Evolutionary conservation across 2,797 vertebrate species (phyloP).

Genomic region (Lycodopsis pacificus): DNA sequence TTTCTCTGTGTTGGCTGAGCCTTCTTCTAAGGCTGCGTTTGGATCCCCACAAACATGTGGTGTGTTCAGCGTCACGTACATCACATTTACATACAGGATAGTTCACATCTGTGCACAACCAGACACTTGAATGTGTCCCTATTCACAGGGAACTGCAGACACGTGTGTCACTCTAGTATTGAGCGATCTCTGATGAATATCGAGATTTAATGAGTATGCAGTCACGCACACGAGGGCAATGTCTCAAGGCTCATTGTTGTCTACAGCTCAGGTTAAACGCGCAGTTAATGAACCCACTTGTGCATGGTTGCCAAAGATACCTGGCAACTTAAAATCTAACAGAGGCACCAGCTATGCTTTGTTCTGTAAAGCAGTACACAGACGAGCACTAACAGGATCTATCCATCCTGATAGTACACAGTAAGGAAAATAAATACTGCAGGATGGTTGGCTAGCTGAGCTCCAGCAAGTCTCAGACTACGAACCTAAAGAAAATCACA

Average conservation of each 20-base stretch:
- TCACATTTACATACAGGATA: conserved; percentile 22
- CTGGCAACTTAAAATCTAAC: not conserved
- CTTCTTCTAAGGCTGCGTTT: not conserved
- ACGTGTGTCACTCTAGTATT: conserved; percentile 39
- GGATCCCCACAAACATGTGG: not conserved
- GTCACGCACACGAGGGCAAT: conserved; percentile 53
- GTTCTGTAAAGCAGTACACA: not conserved
- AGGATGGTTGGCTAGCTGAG: not conserved
- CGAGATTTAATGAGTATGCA: conserved; percentile 70
- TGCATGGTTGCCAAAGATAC: conserved; percentile 22
- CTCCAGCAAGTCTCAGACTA: conserved; percentile 8
- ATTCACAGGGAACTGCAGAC: conserved; percentile 30
- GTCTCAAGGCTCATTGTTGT: conserved; percentile 50
- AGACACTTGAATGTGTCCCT: conserved; percentile 28
- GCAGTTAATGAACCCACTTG: conserved; percentile 53
- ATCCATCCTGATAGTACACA: not conserved
- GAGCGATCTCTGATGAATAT: conserved; percentile 61
- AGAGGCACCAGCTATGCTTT: not conserved
- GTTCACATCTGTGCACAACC: conserved; percentile 5
- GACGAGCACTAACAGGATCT: not conserved
- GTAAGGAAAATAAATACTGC: not conserved
- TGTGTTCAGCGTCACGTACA: not conserved
- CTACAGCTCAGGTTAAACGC: conserved; percentile 53
- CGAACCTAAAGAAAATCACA: conserved; percentile 27
- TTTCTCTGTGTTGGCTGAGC: conserved; percentile 10